Evolutionary conservation across 2,888 invertebrate genomes (phyloP).

Genomic region (Aspidiotus destructor): DNA sequence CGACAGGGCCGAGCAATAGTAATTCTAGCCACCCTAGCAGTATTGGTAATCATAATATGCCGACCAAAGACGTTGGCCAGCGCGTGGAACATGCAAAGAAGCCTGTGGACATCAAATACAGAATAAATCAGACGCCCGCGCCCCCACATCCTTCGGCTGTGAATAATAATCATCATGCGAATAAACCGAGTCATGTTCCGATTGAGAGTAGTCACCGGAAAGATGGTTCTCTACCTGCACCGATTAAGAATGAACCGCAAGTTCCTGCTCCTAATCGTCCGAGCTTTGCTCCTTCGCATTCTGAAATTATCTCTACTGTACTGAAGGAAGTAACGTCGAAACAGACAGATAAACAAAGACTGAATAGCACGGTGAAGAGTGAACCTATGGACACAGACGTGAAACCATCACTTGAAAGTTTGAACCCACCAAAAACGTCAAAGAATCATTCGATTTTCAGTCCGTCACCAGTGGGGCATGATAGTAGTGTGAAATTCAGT

Average conservation of each 20-base stretch:
- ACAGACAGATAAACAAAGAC: conserved; percentile 36
- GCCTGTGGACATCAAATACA: not conserved
- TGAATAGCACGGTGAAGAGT: not conserved
- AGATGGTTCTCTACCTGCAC: conserved; percentile 7
- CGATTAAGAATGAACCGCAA: not conserved
- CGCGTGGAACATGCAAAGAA: not conserved
- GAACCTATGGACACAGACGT: conserved; percentile 7
- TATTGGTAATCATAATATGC: not conserved
- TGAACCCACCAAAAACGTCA: not conserved
- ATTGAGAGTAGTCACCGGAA: conserved; percentile 4
- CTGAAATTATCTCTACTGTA: conserved; percentile 35
- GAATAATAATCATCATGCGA: conserved; percentile 11
- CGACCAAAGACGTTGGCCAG: not conserved
- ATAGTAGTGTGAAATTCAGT: not conserved
- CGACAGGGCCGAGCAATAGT: not conserved
- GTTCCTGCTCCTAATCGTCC: not conserved
- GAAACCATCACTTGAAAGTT: not conserved
- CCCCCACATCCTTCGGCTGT: not conserved
- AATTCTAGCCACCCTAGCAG: not conserved
- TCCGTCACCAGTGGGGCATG: conserved; percentile 19
- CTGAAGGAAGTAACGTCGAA: conserved; percentile 37
- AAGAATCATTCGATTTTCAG: conserved; percentile 31
- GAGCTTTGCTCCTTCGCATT: conserved; percentile 19
- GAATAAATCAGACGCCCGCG: not conserved
- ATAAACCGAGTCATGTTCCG: not conserved